Conservation (phyloP, 2,797 vertebrate species). For the Peromyscus attwateri region DNA sequence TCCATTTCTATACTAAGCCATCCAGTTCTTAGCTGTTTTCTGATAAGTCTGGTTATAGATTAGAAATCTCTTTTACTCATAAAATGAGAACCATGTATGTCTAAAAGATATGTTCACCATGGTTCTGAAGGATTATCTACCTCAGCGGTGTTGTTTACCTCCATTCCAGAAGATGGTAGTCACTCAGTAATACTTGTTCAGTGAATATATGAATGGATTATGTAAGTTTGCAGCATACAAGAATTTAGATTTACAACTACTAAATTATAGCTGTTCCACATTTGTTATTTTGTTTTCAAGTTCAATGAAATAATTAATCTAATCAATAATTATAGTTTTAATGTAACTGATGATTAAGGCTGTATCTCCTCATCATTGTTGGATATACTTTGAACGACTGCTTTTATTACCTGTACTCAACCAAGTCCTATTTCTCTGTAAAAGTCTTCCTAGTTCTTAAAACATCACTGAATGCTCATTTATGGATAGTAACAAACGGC, state of each 20-base stretch:
- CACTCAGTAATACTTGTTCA: background rate
- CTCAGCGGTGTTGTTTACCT: rapidly evolving
- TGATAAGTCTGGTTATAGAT: background rate
- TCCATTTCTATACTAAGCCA: background rate
- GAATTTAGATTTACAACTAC: background rate
- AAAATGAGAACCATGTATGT: background rate
- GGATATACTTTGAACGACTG: background rate
- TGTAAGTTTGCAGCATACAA: background rate
- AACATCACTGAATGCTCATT: background rate
- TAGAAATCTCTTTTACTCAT: background rate
- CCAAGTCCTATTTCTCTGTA: background rate
- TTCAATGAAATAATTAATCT: background rate
- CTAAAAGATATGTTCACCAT: background rate
- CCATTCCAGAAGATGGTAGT: background rate
- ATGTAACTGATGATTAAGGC: background rate
- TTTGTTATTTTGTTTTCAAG: background rate
- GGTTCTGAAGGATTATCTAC: background rate
- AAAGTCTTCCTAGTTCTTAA: background rate
- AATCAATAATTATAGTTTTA: background rate
- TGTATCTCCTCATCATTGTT: background rate
- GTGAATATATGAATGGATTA: background rate
- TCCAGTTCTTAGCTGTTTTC: background rate
- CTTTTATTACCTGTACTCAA: background rate
- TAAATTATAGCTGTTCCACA: background rate
- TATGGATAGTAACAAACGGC: background rate